Conservation (phyloP, 2,797 vertebrate genomes). For the Sebastes steindachneri region DNA sequence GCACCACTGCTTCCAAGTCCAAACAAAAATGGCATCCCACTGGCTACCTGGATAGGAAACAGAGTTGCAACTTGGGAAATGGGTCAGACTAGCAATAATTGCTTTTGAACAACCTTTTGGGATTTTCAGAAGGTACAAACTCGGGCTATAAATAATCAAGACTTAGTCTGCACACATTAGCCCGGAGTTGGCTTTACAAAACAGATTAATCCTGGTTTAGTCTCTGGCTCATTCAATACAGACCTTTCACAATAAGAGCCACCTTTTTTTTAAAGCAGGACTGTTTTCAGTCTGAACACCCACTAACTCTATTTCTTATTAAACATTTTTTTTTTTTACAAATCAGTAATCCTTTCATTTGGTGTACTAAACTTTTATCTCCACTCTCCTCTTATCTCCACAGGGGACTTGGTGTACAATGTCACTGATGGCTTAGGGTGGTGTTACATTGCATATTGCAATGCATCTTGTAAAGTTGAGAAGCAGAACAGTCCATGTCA, state of each 20-base stretch:
- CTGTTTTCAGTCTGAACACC: not conserved
- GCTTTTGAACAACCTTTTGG: not conserved
- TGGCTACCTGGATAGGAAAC: not conserved
- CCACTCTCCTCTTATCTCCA: not conserved
- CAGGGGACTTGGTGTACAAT: slow-evolving; percentile 85
- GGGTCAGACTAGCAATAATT: not conserved
- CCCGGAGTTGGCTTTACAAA: not conserved
- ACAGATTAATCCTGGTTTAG: not conserved
- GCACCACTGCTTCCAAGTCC: not conserved
- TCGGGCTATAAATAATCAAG: not conserved
- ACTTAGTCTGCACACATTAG: not conserved
- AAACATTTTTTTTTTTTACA: not conserved
- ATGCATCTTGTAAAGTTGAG: slow-evolving; percentile 73
- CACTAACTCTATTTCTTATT: not conserved
- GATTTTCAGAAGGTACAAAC: not conserved
- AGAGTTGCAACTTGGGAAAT: not conserved
- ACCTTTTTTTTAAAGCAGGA: not conserved
- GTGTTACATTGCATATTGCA: slow-evolving; percentile 80
- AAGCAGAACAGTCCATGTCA: slow-evolving; percentile 9
- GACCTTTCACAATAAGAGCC: not conserved
- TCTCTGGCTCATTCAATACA: not conserved
- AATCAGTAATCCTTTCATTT: not conserved
- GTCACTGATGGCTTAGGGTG: slow-evolving; percentile 80
- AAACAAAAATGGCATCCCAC: not conserved
- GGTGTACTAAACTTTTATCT: not conserved